Evolutionary conservation across 2,113 vertebrate species (phyloP), one percentile per base, ranked within the genome.

Genomic region (Falcunculus frontatus): DNA sequence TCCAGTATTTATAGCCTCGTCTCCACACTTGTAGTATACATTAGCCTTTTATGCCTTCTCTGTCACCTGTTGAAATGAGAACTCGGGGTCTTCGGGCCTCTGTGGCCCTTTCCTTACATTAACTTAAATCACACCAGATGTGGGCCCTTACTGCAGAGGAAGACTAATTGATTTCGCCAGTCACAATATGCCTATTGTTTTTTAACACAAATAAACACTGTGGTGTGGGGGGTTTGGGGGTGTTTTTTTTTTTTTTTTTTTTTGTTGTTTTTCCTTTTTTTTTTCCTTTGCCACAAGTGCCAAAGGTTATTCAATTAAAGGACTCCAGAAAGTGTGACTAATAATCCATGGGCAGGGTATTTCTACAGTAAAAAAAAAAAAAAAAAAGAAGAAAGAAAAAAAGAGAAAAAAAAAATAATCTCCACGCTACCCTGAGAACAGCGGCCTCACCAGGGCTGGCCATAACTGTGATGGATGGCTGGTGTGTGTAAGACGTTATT

Each of bases 391-490:
- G 6, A 49, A 75, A 76, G 30, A 44, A 33, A 23, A 13, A 26
- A 53, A 49, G 53, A 79, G 55, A 30, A 26, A 26, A 20, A 62
- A 47, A 64, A 88, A 84, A 78, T 10, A 85, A 93, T 84, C 59
- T 52, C 90, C 87, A 57, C 0, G 12, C 96, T 93, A 93, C 95
- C 95, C 97, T 97, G 97, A 96, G 97, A 97, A 97, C 84, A 60
- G 89, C 59, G 42, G 97, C 98, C 98, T 98, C 98, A 95, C 67
- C 68, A 98, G 98, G 98, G 96, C 96, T 39, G 86, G 98, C 98
- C 97, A 98, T 99, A 99, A 99, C 98, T 94, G 98, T 99, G 99
- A 99, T 99, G 98, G 98, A 99, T 99, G 96, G 98, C 97, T 98
- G 97, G 98, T 99, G 98, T 99, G 99, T 98, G 98, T 97, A 98